Evolutionary conservation across 2,113 vertebrate species (phyloP).

Genomic region (Mustela lutreola): DNA sequence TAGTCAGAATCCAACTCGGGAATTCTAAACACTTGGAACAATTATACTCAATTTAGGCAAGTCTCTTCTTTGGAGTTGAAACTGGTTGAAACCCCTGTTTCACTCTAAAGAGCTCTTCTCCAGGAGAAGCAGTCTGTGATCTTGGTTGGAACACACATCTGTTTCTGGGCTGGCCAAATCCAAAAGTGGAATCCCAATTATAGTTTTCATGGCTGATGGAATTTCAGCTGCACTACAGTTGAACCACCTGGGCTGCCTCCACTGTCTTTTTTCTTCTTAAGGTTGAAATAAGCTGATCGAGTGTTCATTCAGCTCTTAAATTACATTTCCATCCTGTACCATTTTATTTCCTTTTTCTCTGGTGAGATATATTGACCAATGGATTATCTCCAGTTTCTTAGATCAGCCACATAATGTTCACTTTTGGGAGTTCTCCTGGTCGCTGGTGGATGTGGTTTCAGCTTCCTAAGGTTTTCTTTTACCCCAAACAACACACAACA

Average conservation of each 20-base stretch:
- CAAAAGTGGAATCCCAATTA: constrained; percentile 74
- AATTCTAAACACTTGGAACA: constrained; percentile 73
- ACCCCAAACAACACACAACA: constrained; percentile 45
- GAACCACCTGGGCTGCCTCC: constrained; percentile 68
- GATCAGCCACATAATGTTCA: not conserved
- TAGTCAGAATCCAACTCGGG: constrained; percentile 58
- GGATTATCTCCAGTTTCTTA: constrained; percentile 63
- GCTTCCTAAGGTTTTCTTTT: constrained; percentile 67
- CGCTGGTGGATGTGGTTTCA: constrained; percentile 30
- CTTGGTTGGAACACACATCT: constrained; percentile 63
- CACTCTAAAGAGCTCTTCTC: constrained; percentile 56
- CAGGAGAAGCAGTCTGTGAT: constrained; percentile 44
- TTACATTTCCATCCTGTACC: constrained; percentile 72
- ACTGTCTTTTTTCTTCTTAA: constrained; percentile 54
- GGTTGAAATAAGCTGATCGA: constrained; percentile 73
- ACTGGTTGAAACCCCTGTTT: constrained; percentile 47
- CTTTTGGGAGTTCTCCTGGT: not conserved
- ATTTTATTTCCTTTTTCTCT: constrained; percentile 68
- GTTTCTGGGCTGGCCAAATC: constrained; percentile 69
- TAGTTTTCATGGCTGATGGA: constrained; percentile 74
- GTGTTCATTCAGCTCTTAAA: constrained; percentile 71
- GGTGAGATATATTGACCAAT: constrained; percentile 55
- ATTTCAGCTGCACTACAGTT: constrained; percentile 72
- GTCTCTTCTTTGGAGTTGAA: constrained; percentile 54
- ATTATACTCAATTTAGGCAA: constrained; percentile 67